Percentiles rank a stretch among this genome's conserved stretches.
Conservation (phyloP, 1,140 invertebrate species). For the Zaprionus davidi region DNA sequence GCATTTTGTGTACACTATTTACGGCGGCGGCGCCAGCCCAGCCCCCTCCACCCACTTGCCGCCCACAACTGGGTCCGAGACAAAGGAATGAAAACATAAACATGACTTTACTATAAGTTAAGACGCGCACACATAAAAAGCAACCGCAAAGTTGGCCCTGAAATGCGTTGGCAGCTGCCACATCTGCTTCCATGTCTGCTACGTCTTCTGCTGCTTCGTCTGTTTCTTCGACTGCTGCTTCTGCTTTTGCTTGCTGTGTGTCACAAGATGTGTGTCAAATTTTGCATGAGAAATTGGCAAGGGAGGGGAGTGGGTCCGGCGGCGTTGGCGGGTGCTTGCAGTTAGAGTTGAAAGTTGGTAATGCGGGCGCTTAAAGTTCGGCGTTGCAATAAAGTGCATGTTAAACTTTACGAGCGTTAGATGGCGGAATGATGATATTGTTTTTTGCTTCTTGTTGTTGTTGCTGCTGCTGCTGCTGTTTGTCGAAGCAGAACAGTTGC, state of each 20-base stretch:
- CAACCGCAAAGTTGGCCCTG: conserved; percentile 31
- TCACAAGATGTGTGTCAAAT: conserved; percentile 17
- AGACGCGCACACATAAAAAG: conserved; percentile 30
- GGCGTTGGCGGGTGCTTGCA: conserved; percentile 1
- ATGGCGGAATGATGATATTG: conserved; percentile 17
- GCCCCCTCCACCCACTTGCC: neutral
- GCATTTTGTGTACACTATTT: conserved; percentile 32
- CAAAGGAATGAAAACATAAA: conserved; percentile 41
- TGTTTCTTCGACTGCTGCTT: neutral
- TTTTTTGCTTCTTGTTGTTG: conserved; percentile 17
- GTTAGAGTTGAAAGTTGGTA: conserved; percentile 29
- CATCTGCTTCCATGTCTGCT: neutral
- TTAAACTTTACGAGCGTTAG: conserved; percentile 24
- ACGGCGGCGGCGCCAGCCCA: neutral
- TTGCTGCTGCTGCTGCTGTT: conserved; percentile 25
- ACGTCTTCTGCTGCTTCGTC: neutral
- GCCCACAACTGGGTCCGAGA: neutral
- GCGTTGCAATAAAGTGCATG: conserved; percentile 37
- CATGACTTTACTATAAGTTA: conserved; percentile 41
- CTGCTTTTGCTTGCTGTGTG: neutral
- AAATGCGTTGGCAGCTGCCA: conserved; percentile 19
- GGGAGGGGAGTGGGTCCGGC: neutral
- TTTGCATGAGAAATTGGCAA: conserved; percentile 5
- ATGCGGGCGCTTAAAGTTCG: conserved; percentile 30
- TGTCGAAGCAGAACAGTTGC: conserved; percentile 54